Conservation (phyloP, 2,888 invertebrate genomes). For the Sepiola atlantica region DNA sequence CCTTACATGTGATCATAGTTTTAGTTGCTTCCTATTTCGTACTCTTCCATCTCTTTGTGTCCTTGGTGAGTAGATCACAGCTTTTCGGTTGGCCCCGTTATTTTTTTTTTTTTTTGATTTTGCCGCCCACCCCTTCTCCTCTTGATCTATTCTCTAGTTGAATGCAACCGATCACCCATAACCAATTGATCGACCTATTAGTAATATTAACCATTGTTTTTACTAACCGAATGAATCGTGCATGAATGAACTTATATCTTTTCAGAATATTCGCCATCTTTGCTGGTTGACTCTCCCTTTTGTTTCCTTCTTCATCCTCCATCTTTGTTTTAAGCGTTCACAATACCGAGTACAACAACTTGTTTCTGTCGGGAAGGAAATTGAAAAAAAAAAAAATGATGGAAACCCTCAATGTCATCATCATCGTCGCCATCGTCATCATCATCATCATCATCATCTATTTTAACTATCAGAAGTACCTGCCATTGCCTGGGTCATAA, state of each 20-base stretch:
- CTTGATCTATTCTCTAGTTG: background rate
- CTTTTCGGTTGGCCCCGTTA: slow-evolving; percentile 8
- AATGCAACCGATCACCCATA: background rate
- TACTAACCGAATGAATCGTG: background rate
- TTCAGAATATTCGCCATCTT: slow-evolving; percentile 33
- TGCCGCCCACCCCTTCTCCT: background rate
- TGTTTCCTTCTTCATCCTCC: background rate
- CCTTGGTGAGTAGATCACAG: slow-evolving; percentile 64
- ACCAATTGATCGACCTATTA: background rate
- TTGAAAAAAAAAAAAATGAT: background rate
- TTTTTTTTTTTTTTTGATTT: background rate
- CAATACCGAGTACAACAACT: background rate
- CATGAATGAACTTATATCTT: slow-evolving; percentile 35
- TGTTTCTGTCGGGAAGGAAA: slow-evolving; percentile 15
- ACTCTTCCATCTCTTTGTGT: slow-evolving; percentile 69
- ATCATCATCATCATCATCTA: background rate
- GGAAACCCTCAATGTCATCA: slow-evolving; percentile 24
- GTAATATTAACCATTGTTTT: slow-evolving; percentile 33
- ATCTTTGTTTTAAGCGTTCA: background rate
- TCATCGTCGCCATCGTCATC: background rate
- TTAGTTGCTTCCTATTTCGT: slow-evolving; percentile 68
- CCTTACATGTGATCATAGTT: slow-evolving; percentile 52
- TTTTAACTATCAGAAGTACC: background rate
- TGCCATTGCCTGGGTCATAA: background rate
- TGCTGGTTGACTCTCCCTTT: background rate